Percentiles rank a stretch among this genome's conserved stretches.
Conservation (phyloP, 2,113 vertebrate species). For the Sebastes fasciatus region DNA sequence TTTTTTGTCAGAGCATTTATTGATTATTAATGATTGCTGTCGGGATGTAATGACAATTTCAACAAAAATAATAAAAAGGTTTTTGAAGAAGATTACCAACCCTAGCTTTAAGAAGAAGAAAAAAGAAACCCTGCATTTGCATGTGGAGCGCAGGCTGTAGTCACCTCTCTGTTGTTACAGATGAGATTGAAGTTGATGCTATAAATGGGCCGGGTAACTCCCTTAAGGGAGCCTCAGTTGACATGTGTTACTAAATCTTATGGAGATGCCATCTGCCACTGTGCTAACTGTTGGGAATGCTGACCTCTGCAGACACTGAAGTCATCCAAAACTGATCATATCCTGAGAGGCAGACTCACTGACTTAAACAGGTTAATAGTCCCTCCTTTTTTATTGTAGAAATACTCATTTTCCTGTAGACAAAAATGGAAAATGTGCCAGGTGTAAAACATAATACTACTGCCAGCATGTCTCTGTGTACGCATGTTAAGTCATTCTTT, state of each 20-base stretch:
- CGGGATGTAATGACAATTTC: too few species aligned
- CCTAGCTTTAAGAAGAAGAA: neutral
- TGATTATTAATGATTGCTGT: too few species aligned
- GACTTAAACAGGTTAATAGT: constrained; percentile 19
- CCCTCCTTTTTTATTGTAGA: neutral
- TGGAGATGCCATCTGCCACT: constrained; percentile 84
- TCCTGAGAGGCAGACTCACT: constrained; percentile 38
- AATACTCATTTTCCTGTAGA: constrained; percentile 15
- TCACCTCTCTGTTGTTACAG: constrained; percentile 72
- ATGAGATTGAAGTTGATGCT: constrained; percentile 81
- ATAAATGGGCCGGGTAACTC: constrained; percentile 81
- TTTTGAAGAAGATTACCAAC: too few species aligned
- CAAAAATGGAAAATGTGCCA: neutral
- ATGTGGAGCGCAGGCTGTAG: constrained; percentile 53
- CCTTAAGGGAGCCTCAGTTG: constrained; percentile 81
- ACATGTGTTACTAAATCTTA: constrained; percentile 87
- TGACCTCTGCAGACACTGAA: constrained; percentile 81
- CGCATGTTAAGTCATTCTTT: neutral
- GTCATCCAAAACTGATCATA: constrained; percentile 78
- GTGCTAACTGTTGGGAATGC: constrained; percentile 78
- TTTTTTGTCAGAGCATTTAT: too few species aligned
- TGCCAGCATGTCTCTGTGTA: neutral
- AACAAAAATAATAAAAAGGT: too few species aligned
- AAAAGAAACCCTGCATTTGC: constrained; percentile 57
- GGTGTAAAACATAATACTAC: neutral